Base-by-base conservation (phyloP, 2,113 vertebrate species). In the Scophthalmus maximus region DNA sequence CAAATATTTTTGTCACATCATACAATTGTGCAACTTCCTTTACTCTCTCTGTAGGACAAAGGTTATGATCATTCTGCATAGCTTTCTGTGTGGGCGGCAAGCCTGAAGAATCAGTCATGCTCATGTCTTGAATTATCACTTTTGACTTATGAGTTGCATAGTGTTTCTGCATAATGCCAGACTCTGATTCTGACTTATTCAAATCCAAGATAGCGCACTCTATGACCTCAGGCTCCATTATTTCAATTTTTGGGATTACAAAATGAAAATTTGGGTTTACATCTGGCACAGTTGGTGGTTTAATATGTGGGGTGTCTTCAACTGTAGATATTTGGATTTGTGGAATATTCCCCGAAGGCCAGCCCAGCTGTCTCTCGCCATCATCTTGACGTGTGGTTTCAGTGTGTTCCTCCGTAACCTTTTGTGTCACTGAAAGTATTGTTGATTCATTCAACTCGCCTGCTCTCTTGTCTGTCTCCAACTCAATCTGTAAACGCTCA, bases 171-270 rank as follows among this genome's bases (percentile, higher is more conserved):
- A 85, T 64, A 62, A 23, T 3, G 14, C 51, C 47, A 70, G 49
- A 38, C n/a, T 89, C 72, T 36, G 69, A 46, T 69, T 73, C 49
- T 30, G 26, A 40, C 46, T 84, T 83, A 40, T 78, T 81, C 38
- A 67, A 65, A 57, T 72, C 57, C 32, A 89, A 78, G 68, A 77
- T 58, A 64, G 51, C 87, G 84, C 26, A 88, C 18, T 89, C 81
- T 69, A 88, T 87, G 38, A 76, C 5, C 42, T 92, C 85, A 18
- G 91, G 65, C 53, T 89, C 85, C 49, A 91, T 50, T 79, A 83
- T 50, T 78, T 91, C 84, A 74, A 72, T 83, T 75, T 76, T 83
- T 8, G 90, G 89, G 51, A 86, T 76, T 27, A 79, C 29, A 40
- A 81, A 76, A 30, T 82, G 40, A 68, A 90, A 81, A 29, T 63